phyloP scores from a whole-genome alignment of 2,797 vertebrate species.

The Gambelia wislizenii region DNA sequence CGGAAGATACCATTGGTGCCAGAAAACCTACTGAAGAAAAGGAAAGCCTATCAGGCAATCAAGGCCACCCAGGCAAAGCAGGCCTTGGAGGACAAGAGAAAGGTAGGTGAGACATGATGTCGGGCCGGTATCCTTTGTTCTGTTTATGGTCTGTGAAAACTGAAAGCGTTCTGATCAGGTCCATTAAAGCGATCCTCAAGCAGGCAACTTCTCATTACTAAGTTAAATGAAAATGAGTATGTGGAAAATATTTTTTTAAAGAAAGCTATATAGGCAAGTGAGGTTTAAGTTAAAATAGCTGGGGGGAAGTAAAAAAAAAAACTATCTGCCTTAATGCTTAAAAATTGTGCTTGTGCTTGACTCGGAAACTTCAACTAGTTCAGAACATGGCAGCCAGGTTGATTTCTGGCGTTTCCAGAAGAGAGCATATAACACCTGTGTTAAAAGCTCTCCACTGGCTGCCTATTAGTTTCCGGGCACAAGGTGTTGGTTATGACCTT shows the following conservation, averaged over 20 bases:
- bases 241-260: not conserved
- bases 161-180: not conserved
- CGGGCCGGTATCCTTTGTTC: not conserved
- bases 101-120: slow-evolving; percentile 75
- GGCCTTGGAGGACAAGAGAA: slow-evolving; percentile 88
- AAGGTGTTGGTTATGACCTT: too few species aligned
- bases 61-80: slow-evolving; percentile 95
- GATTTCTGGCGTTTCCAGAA: too few species aligned
- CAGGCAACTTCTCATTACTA: not conserved
- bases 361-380: too few species aligned
- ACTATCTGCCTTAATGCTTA: not conserved
- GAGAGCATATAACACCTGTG: too few species aligned
- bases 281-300: not conserved
- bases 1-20: slow-evolving; percentile 92
- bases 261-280: too few species aligned
- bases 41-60: slow-evolving; percentile 93
- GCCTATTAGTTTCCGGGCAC: too few species aligned
- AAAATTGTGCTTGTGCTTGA: too few species aligned
- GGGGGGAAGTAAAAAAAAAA: not conserved
- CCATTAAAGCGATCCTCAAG: not conserved
- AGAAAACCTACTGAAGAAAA: slow-evolving; percentile 94
- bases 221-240: not conserved
- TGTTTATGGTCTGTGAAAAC: not conserved
- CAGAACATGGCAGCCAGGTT: too few species aligned
- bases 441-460: too few species aligned